Evolutionary conservation across 1,140 invertebrate genomes (phyloP), one percentile per base, ranked within the genome.

Genomic region (Planococcus citri): DNA sequence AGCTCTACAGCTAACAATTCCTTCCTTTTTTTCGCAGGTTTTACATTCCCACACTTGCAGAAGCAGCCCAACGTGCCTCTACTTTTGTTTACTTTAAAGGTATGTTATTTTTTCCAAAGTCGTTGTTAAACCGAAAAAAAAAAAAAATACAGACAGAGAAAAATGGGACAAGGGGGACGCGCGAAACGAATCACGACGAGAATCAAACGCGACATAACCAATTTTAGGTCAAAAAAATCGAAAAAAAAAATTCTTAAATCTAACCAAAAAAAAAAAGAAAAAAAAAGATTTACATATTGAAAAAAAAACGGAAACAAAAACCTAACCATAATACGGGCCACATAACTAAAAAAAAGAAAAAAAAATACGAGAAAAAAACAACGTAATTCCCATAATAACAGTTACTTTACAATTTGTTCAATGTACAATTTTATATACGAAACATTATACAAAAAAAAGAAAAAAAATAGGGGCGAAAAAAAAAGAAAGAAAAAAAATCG

Each of bases 241-340:
- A 9, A 51, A 51, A 51, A 51, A 51, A 51, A 51, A 51, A 51
- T 37, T 37, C 41, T 51, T 51, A 51, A 51, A 17, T 51, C 41
- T 51, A 51, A 9, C 12, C 33, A 37, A 14, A 37, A n/a, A n/a
- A n/a, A n/a, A n/a, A n/a, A n/a, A n/a, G n/a, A n/a, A n/a, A n/a
- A n/a, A n/a, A 33, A 33, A 33, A 33, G 29, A 33, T 33, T 33
- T 33, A 33, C 29, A 33, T 6, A 33, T 33, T 3, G 29, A 51
- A 51, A 51, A 51, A 51, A 51, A 51, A 51, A 51, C 41, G 41
- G 17, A 51, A 51, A 51, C 41, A 51, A 51, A 51, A 51, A 51
- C 41, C 41, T 51, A 51, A 51, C 10, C 41, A 51, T 51, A 51
- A 51, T 51, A 51, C 41, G 41, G 41, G 41, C 41, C 41, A 51